A percentile compares a stretch with the other conserved stretches of the same genome.
phyloP scores from a whole-genome alignment of 2,888 invertebrate species.

The Cosmia pyralina region DNA sequence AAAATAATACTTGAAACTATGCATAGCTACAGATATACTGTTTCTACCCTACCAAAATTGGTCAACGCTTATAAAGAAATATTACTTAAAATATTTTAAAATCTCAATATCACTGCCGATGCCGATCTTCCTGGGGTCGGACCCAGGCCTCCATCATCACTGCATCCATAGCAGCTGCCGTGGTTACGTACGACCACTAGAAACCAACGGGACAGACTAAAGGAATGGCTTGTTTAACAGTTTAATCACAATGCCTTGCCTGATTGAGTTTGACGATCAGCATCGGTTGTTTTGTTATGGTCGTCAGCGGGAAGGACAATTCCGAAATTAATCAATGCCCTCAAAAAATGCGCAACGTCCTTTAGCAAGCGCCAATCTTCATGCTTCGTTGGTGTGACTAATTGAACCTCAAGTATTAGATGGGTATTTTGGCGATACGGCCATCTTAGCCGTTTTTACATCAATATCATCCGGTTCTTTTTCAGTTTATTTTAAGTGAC shows the following conservation, averaged over 20 bases:
- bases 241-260: slow-evolving; percentile 1
- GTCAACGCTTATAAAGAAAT: no score
- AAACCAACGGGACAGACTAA: neutral
- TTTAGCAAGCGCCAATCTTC: slow-evolving; percentile 4
- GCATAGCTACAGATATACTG: no score
- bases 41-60: no score
- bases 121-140: no score
- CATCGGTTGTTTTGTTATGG: neutral
- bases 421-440: neutral
- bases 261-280: slow-evolving; percentile 8
- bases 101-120: neutral
- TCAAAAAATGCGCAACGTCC: neutral
- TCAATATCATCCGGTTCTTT: slow-evolving; percentile 19
- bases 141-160: neutral
- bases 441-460: slow-evolving; percentile 17
- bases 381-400: slow-evolving; percentile 6
- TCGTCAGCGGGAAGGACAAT: neutral
- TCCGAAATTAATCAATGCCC: slow-evolving; percentile 13
- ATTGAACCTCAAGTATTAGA: neutral
- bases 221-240: neutral
- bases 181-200: neutral
- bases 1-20: no score
- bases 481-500: neutral
- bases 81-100: no score
- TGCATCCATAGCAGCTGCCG: no score